phyloP scores from a whole-genome alignment of 2,888 invertebrate genomes.

The Eupeodes luniger region DNA sequence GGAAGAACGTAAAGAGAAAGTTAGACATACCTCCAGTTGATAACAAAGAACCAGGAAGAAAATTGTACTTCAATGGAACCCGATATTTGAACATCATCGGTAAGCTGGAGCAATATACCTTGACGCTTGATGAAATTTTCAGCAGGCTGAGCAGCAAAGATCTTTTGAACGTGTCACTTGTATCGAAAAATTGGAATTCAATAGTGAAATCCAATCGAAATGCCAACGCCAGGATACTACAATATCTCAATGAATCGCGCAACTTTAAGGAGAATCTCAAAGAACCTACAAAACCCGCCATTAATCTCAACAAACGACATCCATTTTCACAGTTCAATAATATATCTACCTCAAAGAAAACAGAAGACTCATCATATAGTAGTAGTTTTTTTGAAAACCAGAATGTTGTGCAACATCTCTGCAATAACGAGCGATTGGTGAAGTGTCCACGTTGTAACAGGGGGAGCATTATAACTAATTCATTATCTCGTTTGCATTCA shows the following conservation, averaged over 20 bases:
- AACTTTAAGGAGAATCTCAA: conserved; percentile 59
- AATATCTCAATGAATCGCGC: conserved; percentile 59
- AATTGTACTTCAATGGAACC: conserved; percentile 44
- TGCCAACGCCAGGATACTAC: conserved; percentile 48
- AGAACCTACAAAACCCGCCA: conserved; percentile 21
- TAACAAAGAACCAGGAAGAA: conserved; percentile 8
- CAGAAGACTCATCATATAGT: background rate
- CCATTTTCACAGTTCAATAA: conserved; percentile 59
- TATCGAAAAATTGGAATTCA: conserved; percentile 55
- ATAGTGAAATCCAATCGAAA: conserved; percentile 61
- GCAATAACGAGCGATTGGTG: conserved; percentile 46
- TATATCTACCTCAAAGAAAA: conserved; percentile 19
- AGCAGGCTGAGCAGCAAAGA: conserved; percentile 46
- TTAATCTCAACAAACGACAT: conserved; percentile 24
- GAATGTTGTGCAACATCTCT: conserved; percentile 57
- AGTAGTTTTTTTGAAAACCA: conserved; percentile 60
- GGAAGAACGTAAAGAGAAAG: conserved; percentile 57
- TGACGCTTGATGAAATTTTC: conserved; percentile 52
- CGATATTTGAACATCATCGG: conserved; percentile 55
- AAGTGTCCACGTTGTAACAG: conserved; percentile 65
- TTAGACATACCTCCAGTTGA: conserved; percentile 49
- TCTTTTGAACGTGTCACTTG: conserved; percentile 51
- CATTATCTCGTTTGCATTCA: conserved; percentile 1
- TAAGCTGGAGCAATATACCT: conserved; percentile 44
- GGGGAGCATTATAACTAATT: conserved; percentile 56